Evolutionary conservation across 2,888 invertebrate species (phyloP).

Genomic region (Aquatica leii): DNA sequence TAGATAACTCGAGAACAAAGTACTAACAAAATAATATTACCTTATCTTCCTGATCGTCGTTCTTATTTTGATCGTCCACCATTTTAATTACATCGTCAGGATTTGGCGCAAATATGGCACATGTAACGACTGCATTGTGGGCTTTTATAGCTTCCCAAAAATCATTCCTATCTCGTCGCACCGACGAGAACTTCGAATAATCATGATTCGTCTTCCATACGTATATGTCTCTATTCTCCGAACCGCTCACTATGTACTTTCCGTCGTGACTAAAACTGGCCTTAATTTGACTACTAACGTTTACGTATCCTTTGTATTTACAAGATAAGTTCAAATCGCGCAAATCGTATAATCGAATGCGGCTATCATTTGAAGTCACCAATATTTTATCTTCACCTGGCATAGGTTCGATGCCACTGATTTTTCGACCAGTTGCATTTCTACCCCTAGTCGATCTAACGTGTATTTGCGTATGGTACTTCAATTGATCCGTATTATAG

Average conservation of each 20-base stretch:
- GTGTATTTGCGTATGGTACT: conserved; percentile 97
- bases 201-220: conserved; percentile 98
- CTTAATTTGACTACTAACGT: conserved; percentile 96
- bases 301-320: conserved; percentile 72
- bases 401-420: conserved; percentile 97
- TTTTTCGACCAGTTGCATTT: conserved; percentile 93
- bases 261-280: conserved; percentile 98
- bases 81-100: conserved; percentile 88
- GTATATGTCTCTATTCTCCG: conserved; percentile 97
- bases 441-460: conserved; percentile 95
- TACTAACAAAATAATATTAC: conserved; percentile 31
- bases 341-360: conserved; percentile 94
- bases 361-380: conserved; percentile 97
- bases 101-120: conserved; percentile 97
- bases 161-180: conserved; percentile 91
- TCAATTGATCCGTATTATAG: conserved; percentile 97
- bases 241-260: conserved; percentile 96
- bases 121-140: conserved; percentile 95
- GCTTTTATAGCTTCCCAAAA: conserved; percentile 98
- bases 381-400: conserved; percentile 95
- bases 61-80: conserved; percentile 67
- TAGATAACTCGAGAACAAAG: neutral
- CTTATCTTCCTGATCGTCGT: conserved; percentile 56
- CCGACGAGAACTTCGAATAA: conserved; percentile 92
- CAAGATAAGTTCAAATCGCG: conserved; percentile 88